Evolutionary conservation across 2,888 invertebrate species (phyloP), one percentile per base, ranked within the genome.

Genomic region (Leptura quadrifasciata): DNA sequence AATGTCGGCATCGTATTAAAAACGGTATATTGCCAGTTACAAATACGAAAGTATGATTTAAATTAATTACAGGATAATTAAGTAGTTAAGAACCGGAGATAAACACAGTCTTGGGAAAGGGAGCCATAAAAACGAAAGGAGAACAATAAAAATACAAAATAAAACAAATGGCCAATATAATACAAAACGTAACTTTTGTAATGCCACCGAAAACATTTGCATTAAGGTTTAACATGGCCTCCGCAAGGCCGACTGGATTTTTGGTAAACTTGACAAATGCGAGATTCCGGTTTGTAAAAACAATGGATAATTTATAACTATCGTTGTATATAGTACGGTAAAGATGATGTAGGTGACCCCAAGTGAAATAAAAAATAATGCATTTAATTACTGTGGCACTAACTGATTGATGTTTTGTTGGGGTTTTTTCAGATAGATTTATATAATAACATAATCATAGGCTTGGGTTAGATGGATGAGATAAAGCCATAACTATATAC

Each of bases 231-330:
- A 70, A 75, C 76, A 79, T 81, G 84, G 79, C 84, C 83, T 84
- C 81, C 77, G 78, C 85, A 85, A 84, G 86, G 85, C 69, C 83
- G 84, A 83, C 84, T 74, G 80, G 84, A 83, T 86, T 84, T 84
- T 83, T 81, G 81, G 81, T 76, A 83, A 82, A 81, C 81, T 81
- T 82, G 82, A 82, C 81, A 82, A 81, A 84, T 82, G 81, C 79
- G 80, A 78, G 78, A 82, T 81, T 80, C 80, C 80, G 81, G 78
- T 80, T 72, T 63, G 73, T 69, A 80, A 82, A 83, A 83, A 83
- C 81, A 81, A 81, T 81, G 80, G 82, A 81, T 80, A 81, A 83
- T 83, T 83, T 82, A 83, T 80, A 81, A 76, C 79, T 72, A 61
- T 70, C 65, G 72, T 31, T n/a, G 57, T 60, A 63, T 71, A 63